Evolutionary conservation across 2,113 vertebrate genomes (phyloP).

Genomic region (Diadophis punctatus): DNA sequence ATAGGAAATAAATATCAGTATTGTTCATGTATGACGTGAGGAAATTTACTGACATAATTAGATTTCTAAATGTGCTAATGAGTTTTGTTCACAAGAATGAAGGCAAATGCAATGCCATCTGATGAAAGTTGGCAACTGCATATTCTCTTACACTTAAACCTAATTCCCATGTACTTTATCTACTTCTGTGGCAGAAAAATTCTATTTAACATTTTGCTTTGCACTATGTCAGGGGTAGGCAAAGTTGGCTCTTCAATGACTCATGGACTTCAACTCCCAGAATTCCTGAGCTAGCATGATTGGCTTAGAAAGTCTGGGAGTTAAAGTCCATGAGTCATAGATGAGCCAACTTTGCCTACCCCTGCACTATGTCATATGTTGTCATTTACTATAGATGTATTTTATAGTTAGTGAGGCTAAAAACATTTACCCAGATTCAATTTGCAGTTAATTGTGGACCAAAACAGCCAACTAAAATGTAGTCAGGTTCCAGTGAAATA

Average conservation of each 20-base stretch:
- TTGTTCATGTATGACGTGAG: conserved; percentile 69
- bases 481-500: not conserved
- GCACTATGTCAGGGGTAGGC: conserved; percentile 7
- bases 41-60: conserved; percentile 74
- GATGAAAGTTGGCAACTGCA: conserved; percentile 59
- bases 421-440: not conserved
- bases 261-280: too few species aligned
- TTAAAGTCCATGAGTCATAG: too few species aligned
- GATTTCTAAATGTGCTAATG: conserved; percentile 75
- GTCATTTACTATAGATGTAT: not conserved
- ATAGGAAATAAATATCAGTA: conserved; percentile 74
- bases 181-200: conserved; percentile 52
- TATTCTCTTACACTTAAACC: conserved; percentile 54
- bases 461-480: not conserved
- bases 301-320: too few species aligned
- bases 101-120: conserved; percentile 61
- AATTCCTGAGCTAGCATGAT: too few species aligned
- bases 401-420: not conserved
- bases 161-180: conserved; percentile 41
- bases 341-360: too few species aligned
- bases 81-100: conserved; percentile 71
- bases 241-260: too few species aligned
- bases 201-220: conserved; percentile 37
- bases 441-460: not conserved
- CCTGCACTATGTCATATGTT: conserved; percentile 6